Evolutionary conservation across 1,140 invertebrate genomes (phyloP), one percentile per base, ranked within the genome.

Genomic region (Euwallacea similis): DNA sequence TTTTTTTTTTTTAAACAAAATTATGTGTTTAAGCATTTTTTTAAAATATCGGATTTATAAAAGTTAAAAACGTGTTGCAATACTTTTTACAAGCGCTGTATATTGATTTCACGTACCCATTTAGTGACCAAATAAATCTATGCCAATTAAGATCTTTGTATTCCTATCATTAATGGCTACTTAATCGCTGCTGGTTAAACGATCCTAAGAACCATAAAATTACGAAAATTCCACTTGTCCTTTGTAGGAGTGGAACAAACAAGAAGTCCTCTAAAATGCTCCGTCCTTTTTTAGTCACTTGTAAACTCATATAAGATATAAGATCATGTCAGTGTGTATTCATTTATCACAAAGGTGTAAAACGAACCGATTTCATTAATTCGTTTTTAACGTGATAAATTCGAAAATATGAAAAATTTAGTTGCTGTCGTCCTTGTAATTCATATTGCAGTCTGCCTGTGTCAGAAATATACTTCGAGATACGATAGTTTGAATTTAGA

Each of bases 401-500:
- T 41, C 33, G 42, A 46, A 15, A 58, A 44, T 16, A 58, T 66
- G 15, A 66, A 66, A 59, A 8, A 9, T 56, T n/a, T 21, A n/a
- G 46, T 46, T 16, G 7, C 2, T 13, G 42, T 59, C 10, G 7
- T 68, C 4, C 9, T 60, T 33, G 13, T 50, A 13, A 2, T 59
- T 7, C 13, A 9, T 0, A 33, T 68, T 68, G 42, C 13, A 3
- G 7, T 71, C 42, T 66, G 63, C 41, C 54, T 70, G 8, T 46
- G 46, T 21, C 71, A 75, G 55, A 65, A 67, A 21, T 88, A 88
- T 76, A 83, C 85, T 2, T 84, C 75, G 60, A 87, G 86, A 74
- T 89, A 85, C 71, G 90, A 92, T 77, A 85, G 84, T 73, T 81
- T 91, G 16, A 85, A 91, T 73, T 79, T 91, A 6, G 85, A 89